phyloP scores from a whole-genome alignment of 2,113 vertebrate genomes.

The Brevimyrus niger region DNA sequence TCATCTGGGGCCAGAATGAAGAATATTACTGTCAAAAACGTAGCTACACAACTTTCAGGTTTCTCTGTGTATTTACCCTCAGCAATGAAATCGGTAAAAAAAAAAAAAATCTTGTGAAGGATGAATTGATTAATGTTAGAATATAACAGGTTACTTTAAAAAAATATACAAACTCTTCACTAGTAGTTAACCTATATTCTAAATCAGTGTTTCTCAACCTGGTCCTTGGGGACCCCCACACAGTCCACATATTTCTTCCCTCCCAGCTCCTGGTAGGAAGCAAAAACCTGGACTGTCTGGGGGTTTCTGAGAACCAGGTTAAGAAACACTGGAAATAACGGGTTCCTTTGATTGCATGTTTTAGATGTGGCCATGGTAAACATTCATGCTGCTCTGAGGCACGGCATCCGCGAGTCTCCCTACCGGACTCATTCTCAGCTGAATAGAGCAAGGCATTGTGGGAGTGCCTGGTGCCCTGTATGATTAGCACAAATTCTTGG shows the following conservation, averaged over 20 bases:
- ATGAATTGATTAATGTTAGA: background rate
- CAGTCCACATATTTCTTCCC: background rate
- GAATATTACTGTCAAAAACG: background rate
- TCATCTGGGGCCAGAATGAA: background rate
- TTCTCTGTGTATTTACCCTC: background rate
- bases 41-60: background rate
- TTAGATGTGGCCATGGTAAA: background rate
- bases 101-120: background rate
- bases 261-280: background rate
- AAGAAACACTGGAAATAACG: background rate
- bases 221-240: background rate
- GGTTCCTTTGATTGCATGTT: background rate
- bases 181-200: background rate
- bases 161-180: background rate
- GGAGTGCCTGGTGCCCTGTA: background rate
- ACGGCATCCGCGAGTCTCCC: background rate
- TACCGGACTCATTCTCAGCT: background rate
- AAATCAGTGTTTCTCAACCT: background rate
- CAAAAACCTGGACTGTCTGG: background rate
- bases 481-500: background rate
- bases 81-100: background rate
- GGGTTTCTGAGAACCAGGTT: background rate
- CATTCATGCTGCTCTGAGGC: background rate
- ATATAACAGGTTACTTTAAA: background rate
- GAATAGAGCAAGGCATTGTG: background rate